phyloP scores from a whole-genome alignment of 1,140 invertebrate species.

The Drosophila asahinai region DNA sequence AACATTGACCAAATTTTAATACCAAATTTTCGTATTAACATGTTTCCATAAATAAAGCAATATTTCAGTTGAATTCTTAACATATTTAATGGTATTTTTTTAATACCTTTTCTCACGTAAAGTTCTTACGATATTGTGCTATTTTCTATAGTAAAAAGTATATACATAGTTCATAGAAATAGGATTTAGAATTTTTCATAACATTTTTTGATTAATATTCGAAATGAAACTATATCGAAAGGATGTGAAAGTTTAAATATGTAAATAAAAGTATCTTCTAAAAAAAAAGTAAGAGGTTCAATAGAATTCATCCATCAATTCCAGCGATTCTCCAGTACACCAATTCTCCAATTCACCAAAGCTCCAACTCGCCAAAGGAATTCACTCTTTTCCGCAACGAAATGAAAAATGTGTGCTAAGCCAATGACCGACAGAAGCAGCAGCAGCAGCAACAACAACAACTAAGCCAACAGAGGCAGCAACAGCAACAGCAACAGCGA shows the following conservation, averaged over 20 bases:
- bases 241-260: too few species aligned
- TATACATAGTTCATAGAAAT: too few species aligned
- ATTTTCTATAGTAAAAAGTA: too few species aligned
- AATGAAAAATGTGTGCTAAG: slow-evolving; percentile 85
- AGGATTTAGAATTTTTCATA: too few species aligned
- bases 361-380: slow-evolving; percentile 48
- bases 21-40: not conserved
- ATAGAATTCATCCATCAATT: not conserved
- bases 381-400: slow-evolving; percentile 83
- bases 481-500: slow-evolving; percentile 27
- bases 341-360: not conserved
- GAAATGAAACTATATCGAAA: too few species aligned
- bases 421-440: slow-evolving; percentile 84
- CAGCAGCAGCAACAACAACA: slow-evolving; percentile 41
- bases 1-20: not conserved
- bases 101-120: too few species aligned
- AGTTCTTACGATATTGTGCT: too few species aligned
- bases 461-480: slow-evolving; percentile 17
- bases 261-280: not conserved
- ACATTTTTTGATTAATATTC: too few species aligned
- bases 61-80: too few species aligned
- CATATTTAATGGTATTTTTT: too few species aligned
- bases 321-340: not conserved
- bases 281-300: slow-evolving; percentile 5
- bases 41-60: too few species aligned